These are phyloP conservation scores for Zosterops hypoxanthus DNA, from an alignment of 2,113 vertebrate genomes.

Conservation along the genomic window DNA sequence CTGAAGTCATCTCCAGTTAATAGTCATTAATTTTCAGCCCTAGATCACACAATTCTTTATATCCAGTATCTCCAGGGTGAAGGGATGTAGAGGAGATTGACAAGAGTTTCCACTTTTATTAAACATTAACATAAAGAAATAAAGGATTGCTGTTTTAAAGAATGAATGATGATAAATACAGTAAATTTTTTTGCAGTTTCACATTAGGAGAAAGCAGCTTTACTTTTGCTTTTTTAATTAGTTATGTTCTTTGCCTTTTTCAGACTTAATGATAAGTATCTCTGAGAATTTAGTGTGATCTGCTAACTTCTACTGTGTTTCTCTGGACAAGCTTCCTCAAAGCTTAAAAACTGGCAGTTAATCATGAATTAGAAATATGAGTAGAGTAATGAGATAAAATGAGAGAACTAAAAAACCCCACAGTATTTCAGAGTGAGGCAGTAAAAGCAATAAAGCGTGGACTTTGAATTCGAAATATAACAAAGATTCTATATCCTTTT, in stretches of 20 bases:
- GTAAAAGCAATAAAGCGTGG: neutral
- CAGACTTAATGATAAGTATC: neutral
- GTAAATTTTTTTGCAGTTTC: neutral
- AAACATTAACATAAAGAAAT: conserved; percentile 1
- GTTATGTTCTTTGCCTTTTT: neutral
- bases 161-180: neutral
- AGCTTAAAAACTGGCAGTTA: neutral
- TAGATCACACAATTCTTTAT: neutral
- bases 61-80: neutral
- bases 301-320: neutral
- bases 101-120: neutral
- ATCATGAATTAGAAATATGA: neutral
- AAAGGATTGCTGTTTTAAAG: neutral
- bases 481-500: neutral
- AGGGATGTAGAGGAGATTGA: neutral
- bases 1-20: neutral
- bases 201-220: neutral
- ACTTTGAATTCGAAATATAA: neutral
- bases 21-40: neutral
- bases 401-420: neutral
- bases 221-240: neutral
- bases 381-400: neutral
- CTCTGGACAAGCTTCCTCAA: neutral
- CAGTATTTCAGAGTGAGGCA: neutral
- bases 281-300: neutral